Evolutionary conservation across 2,113 vertebrate species (phyloP), one percentile per base, ranked within the genome.

Genomic region (Festucalex cinctus): DNA sequence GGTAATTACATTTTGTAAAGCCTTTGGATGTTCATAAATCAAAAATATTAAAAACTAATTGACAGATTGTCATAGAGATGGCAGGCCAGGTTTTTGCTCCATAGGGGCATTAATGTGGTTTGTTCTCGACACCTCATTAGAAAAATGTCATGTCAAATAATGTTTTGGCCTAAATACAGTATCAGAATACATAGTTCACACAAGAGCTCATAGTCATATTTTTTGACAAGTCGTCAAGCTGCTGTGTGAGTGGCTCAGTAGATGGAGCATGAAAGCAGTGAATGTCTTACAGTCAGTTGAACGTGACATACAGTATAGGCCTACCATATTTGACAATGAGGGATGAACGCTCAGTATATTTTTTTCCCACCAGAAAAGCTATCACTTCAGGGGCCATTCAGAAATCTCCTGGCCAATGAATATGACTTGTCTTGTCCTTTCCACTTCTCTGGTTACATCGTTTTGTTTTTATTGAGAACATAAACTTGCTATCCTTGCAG

Each of bases 401-500:
- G 16, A 76, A 67, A 65, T 61, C 73, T 66, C 44, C 35, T 24
- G 22, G 68, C 53, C 58, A 69, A 68, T 78, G 69, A 84, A 79
- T 67, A 32, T 32, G 51, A 49, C 76, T 82, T 76, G 39, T 13
- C 39, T 41, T 12, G 39, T 41, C 13, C 12, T 41, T 57, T 79
- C 74, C 70, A 69, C 19, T 71, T 90, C 73, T 85, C 79, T 86
- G 77, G 86, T 79, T 85, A 86, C 70, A 76, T 63, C 28, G 4
- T 32, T 32, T 32, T 49, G 39, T 66, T 80, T 80, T 62, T 53
- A 74, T 73, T 70, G 51, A 68, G 64, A 85, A 76, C 83, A 79
- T 80, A 66, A 17, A 75, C 86, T 69, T 86, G 87, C 82, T 87
- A 75, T 73, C 82, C 84, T 87, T 41, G 81, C 78, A 83, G 88